Evolutionary conservation across 2,113 vertebrate genomes (phyloP).

Genomic region (Thalassoma bifasciatum): DNA sequence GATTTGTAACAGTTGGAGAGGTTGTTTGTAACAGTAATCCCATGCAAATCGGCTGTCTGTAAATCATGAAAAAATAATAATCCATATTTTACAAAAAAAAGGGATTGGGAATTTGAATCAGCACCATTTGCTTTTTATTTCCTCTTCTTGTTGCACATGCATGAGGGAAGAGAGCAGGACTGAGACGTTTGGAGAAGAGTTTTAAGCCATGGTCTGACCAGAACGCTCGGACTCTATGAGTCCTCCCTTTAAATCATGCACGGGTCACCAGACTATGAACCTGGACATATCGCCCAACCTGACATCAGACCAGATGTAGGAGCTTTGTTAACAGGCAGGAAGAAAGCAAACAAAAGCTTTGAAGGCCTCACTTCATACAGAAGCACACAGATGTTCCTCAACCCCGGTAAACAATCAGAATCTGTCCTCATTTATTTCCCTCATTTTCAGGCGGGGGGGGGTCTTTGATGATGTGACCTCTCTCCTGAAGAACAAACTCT

Average conservation of each 20-base stretch:
- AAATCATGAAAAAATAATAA: too few species aligned
- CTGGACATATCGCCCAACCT: too few species aligned
- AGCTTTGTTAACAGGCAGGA: conserved; percentile 3
- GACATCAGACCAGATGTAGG: not conserved
- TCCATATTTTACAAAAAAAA: not conserved
- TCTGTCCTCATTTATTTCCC: conserved; percentile 9
- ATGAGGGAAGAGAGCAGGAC: too few species aligned
- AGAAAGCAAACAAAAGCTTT: not conserved
- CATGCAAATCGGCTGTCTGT: not conserved
- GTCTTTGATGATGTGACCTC: conserved; percentile 43
- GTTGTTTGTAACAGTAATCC: not conserved
- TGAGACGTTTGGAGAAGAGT: too few species aligned
- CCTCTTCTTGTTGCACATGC: too few species aligned
- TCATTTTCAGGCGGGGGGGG: conserved; percentile 2
- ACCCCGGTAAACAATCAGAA: conserved; percentile 27
- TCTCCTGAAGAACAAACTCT: conserved; percentile 21
- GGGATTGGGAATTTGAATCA: too few species aligned
- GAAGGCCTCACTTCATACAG: not conserved
- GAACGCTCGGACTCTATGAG: too few species aligned
- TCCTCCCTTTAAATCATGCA: too few species aligned
- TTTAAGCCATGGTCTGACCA: too few species aligned
- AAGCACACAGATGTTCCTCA: conserved; percentile 11
- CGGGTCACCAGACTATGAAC: too few species aligned
- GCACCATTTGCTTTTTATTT: too few species aligned
- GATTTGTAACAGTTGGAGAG: not conserved